Evolutionary conservation across 2,797 vertebrate genomes (phyloP), one percentile per base, ranked within the genome.

Genomic region (Neomorphus geoffroyi): DNA sequence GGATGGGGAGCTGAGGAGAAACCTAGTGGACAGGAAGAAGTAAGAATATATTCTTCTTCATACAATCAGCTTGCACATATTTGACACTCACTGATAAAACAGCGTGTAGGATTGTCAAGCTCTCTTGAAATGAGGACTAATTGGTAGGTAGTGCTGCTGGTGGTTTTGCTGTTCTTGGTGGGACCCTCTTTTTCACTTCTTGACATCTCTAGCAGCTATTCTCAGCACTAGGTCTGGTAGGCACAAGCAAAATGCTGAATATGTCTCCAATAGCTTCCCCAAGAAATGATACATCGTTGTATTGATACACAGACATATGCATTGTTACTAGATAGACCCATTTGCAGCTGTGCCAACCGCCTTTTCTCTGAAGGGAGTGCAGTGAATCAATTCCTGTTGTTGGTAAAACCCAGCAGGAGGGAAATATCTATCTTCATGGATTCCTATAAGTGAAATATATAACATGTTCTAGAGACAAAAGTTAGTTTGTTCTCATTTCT

Each of bases 391-490:
- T 75, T 92, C 27, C 19, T 61, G 27, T 10, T 61, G 33, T 43
- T 1, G 0, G 50, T 13, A 71, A 50, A 80, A 78, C 74, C 45
- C 10, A 7, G 9, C 46, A 48, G 19, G 8, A 17, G 14, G 26
- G 12, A 7, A 19, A 35, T 66, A 67, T 11, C 2, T 2, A 22
- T 69, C 70, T 83, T 88, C 16, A 23, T 71, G 41, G 39, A 54
- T 87, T 91, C n/a, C 69, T 88, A 46, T 50, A 80, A 91, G 84
- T 81, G 92, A 95, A 94, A 86, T 88, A 80, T 87, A 61, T 78
- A 83, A 82, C 23, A 72, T 72, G 74, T 88, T 94, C 75, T 83
- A 79, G 74, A 96, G 79, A 82, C 41, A 95, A 95, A 94, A 93
- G 72, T 77, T 53, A 75, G 53, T 80, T 92, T 95, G 95, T 78